These are phyloP conservation scores for Drosophila ananassae DNA, from an alignment of 1,140 invertebrate genomes.

Conservation along the genomic window DNA sequence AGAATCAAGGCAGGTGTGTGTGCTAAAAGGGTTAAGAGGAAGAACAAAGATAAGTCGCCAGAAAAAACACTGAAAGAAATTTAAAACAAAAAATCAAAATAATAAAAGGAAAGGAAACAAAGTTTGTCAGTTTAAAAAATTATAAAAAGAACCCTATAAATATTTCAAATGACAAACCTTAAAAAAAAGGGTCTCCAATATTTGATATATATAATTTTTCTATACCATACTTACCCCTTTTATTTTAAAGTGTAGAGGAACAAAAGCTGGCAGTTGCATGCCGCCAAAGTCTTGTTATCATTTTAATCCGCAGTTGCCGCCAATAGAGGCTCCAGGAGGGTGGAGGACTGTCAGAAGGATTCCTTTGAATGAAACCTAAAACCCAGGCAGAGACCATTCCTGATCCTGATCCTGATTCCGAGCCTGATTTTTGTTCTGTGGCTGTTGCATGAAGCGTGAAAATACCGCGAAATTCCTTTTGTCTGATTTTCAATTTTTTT, in stretches of 20 bases:
- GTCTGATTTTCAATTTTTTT: slow-evolving; percentile 22
- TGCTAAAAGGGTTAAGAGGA: not conserved
- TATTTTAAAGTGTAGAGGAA: slow-evolving; percentile 15
- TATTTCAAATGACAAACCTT: no score
- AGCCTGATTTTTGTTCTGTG: slow-evolving; percentile 15
- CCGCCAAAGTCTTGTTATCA: slow-evolving; percentile 70
- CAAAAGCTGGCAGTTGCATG: slow-evolving; percentile 24
- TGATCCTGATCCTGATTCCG: slow-evolving; percentile 8
- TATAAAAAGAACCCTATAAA: no score
- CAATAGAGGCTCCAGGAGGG: not conserved
- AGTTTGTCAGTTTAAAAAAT: no score
- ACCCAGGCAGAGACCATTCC: slow-evolving; percentile 48
- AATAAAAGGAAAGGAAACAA: no score
- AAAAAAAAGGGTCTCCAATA: no score
- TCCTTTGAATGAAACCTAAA: slow-evolving; percentile 81
- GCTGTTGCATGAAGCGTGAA: slow-evolving; percentile 73
- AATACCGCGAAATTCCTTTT: slow-evolving; percentile 82
- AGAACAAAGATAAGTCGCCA: slow-evolving; percentile 5
- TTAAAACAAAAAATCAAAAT: not conserved
- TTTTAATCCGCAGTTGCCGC: slow-evolving; percentile 66
- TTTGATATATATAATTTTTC: no score
- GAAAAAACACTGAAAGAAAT: not conserved
- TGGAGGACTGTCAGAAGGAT: slow-evolving; percentile 33
- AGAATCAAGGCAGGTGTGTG: slow-evolving; percentile 15
- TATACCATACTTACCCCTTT: not conserved